Base-by-base conservation (phyloP, 2,113 vertebrate genomes). In the Junco hyemalis region DNA sequence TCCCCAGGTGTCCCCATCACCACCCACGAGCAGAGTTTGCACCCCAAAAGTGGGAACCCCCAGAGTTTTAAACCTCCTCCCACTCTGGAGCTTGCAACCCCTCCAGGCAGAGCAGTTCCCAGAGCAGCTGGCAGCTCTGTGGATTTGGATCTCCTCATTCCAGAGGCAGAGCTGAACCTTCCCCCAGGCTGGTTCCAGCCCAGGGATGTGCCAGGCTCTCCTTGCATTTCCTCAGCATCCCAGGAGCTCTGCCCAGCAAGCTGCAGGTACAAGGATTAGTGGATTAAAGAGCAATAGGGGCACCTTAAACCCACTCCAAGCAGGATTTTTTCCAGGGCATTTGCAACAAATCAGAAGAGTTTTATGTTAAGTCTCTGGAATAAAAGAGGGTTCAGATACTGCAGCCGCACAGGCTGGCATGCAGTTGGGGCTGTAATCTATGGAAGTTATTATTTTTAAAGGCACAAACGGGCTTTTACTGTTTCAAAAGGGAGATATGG, bases 401-500 rank as follows among this genome's bases (percentile, higher is more conserved):
- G 74, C 78, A 91, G 84, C 54, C 44, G 0, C 76, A 50, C 74
- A 91, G 74, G 42, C 88, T 86, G 72, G 79, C 93, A 83, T 45
- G 79, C 42, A 81, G 64, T 73, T 17, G 60, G 86, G 79, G 88
- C 81, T 70, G 51, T 9, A 80, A 50, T 90, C 79, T 90, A 69
- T 78, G 48, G 71, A 82, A 81, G 45, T 6, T 60, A 57, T 86
- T 38, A 35, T 85, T 88, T 90, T 79, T 81, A 51, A 90, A 78
- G 80, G 50, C 79, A 95, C 60, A 95, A 86, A 83, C 6, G 44
- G 68, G 88, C 88, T 81, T 83, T 95, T 53, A 71, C 31, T 81
- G 60, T 65, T 86, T 84, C 48, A 26, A 88, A 81, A 68, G 54
- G 60, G 56, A 73, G 35, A 50, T 20, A 9, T 1, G 21, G 86